Base-by-base conservation (phyloP, 1,140 invertebrate genomes). In the Listronotus bonariensis region DNA sequence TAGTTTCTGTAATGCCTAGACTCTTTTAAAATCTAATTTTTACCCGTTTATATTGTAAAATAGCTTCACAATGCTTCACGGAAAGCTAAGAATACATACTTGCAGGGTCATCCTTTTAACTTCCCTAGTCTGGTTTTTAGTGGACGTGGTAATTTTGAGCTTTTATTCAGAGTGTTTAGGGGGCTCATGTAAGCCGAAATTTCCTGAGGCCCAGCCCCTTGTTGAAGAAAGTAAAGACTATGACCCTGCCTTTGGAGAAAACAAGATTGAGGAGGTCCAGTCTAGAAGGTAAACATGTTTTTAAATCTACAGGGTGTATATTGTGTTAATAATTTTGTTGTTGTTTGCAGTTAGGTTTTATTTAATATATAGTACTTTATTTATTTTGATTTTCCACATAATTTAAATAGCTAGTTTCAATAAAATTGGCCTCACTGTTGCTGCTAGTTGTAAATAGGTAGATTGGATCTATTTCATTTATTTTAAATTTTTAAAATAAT, bases 81-180 rank as follows among this genome's bases (percentile, higher is more conserved):
- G 88, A 75, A 92, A 91, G 83, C 87, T 95, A 77, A 87, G 92
- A 76, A 91, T 93, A 81, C 93, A 96, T 79, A 96, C 93, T 57
- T 97, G 94, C 80, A 93, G 95, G 77, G 92, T 98, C 68, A 92
- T 99, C 69, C 81, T 98, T 66, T 82, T 95, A 68, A 98, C 96
- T 62, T 98, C 96, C 0, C 81, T 99, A 58, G 93, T 96, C 41
- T 98, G 96, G 96, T 90, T 98, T 73, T 84, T 98, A 70, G 85
- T 98, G 38, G 95, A 96, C 80, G 92, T 96, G 18, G 86, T 92
- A 56, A 82, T 98, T 36, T 84, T 99, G 46, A 93, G 95, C 80
- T 91, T 95, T 80, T 98, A 95, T 80, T 94, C 93, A 31, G 96
- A 98, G 74, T 97, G 90, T 79, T 86, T 91, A 59, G 88, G 89